phyloP scores from a whole-genome alignment of 2,797 vertebrate genomes.

The Labeo calbasu region DNA sequence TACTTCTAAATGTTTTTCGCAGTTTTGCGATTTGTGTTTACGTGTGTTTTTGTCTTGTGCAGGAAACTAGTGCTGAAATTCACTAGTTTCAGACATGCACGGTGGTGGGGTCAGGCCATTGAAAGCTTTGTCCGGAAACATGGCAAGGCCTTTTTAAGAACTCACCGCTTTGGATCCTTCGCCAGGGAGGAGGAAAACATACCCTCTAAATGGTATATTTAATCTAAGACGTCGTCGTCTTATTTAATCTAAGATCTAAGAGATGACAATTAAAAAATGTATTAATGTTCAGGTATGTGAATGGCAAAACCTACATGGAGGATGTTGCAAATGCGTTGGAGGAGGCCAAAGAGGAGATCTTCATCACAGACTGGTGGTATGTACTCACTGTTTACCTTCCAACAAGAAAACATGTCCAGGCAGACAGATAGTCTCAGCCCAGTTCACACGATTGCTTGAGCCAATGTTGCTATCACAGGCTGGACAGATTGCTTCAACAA shows the following conservation, averaged over 20 bases:
- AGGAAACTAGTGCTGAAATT: slow-evolving; percentile 96
- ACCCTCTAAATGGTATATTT: slow-evolving; percentile 87
- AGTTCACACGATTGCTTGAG: background rate
- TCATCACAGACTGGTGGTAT: slow-evolving; percentile 99
- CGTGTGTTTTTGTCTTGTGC: slow-evolving; percentile 31
- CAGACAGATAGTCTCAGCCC: background rate
- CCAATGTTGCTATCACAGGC: background rate
- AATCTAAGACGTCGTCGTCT: background rate
- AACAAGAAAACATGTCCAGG: slow-evolving; percentile 21
- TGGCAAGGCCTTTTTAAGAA: slow-evolving; percentile 86
- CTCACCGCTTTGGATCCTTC: slow-evolving; percentile 92
- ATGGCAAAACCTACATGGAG: slow-evolving; percentile 94
- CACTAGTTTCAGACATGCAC: slow-evolving; percentile 91
- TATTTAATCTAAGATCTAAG: background rate
- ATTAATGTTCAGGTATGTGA: slow-evolving; percentile 87
- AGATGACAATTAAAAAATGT: slow-evolving; percentile 55
- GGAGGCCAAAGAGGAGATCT: slow-evolving; percentile 94
- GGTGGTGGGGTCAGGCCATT: slow-evolving; percentile 96
- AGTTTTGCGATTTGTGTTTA: too few relatives aligned
- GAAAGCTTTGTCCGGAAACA: slow-evolving; percentile 87
- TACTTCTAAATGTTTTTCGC: too few relatives aligned
- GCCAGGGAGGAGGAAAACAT: slow-evolving; percentile 87
- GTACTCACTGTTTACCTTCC: slow-evolving; percentile 61
- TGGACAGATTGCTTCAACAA: background rate
- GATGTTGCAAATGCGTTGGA: slow-evolving; percentile 94